Evolutionary conservation across 1,140 invertebrate species (phyloP).

Genomic region (Zaprionus kolodkinae): DNA sequence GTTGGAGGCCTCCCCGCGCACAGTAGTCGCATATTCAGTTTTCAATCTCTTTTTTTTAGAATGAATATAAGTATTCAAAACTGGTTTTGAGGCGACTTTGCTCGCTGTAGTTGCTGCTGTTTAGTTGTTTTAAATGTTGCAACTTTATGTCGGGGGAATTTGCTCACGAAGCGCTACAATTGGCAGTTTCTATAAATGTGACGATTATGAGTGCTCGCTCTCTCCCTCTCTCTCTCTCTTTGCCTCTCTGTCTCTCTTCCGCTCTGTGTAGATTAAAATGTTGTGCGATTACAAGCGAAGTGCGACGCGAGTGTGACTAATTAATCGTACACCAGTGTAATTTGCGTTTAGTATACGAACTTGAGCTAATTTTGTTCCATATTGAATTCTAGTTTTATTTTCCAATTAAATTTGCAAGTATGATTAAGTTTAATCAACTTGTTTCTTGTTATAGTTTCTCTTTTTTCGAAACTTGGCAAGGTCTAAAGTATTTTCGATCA

Average conservation of each 20-base stretch:
- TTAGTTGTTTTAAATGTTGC: slow-evolving; percentile 21
- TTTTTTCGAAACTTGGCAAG: not conserved
- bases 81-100: slow-evolving; percentile 29
- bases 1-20: not conserved
- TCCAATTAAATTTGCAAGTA: not conserved
- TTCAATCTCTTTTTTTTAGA: slow-evolving; percentile 28
- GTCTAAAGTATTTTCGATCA: not conserved
- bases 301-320: not conserved
- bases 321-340: slow-evolving; percentile 18
- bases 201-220: slow-evolving; percentile 1
- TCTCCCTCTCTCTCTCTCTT: not conserved
- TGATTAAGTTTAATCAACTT: not conserved
- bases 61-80: slow-evolving; percentile 27
- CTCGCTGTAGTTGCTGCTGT: not conserved
- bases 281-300: slow-evolving; percentile 6
- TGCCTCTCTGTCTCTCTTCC: not conserved
- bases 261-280: slow-evolving; percentile 19
- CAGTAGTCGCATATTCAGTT: slow-evolving; percentile 39
- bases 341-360: not conserved
- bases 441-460: not conserved
- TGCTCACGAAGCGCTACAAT: slow-evolving; percentile 19
- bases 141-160: slow-evolving; percentile 26
- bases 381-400: slow-evolving; percentile 3
- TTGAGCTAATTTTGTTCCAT: slow-evolving; percentile 9
- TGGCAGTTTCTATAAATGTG: slow-evolving; percentile 9